These are phyloP conservation scores for Oryzias sinensis DNA, from an alignment of 2,797 vertebrate species.

Conservation along the genomic window DNA sequence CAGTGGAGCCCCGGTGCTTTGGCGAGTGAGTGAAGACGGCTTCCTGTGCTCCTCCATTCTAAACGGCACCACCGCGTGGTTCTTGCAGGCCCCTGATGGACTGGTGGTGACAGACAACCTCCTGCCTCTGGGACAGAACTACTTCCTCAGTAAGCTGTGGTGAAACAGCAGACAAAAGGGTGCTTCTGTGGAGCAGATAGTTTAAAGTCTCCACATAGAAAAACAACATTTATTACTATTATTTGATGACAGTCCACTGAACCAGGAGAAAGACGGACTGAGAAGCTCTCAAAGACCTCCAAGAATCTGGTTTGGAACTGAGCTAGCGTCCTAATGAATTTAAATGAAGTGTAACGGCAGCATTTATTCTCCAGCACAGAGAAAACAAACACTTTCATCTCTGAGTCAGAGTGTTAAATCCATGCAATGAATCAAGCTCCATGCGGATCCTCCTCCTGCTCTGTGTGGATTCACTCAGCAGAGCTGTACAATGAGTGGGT, in stretches of 20 bases:
- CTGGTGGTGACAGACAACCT: constrained; percentile 88
- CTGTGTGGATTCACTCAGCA: constrained; percentile 7
- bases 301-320: constrained; percentile 33
- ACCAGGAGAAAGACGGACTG: constrained; percentile 3
- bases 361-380: constrained; percentile 38
- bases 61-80: constrained; percentile 86
- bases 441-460: constrained; percentile 33
- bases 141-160: constrained; percentile 88
- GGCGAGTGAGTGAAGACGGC: constrained; percentile 87
- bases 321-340: constrained; percentile 41
- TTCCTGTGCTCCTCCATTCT: constrained; percentile 90
- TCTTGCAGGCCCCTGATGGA: constrained; percentile 86
- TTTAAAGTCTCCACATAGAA: background rate
- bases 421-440: constrained; percentile 19
- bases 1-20: constrained; percentile 86
- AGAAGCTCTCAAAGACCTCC: constrained; percentile 21
- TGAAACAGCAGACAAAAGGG: too few species aligned
- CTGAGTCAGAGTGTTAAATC: constrained; percentile 37
- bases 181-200: background rate
- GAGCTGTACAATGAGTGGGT: background rate
- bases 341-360: constrained; percentile 38
- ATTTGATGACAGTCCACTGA: constrained; percentile 1
- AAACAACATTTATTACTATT: background rate
- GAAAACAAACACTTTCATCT: constrained; percentile 38
- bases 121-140: constrained; percentile 88